Evolutionary conservation across 2,797 vertebrate genomes (phyloP), one percentile per base, ranked within the genome.

Genomic region (Kryptolebias ocellatus): DNA sequence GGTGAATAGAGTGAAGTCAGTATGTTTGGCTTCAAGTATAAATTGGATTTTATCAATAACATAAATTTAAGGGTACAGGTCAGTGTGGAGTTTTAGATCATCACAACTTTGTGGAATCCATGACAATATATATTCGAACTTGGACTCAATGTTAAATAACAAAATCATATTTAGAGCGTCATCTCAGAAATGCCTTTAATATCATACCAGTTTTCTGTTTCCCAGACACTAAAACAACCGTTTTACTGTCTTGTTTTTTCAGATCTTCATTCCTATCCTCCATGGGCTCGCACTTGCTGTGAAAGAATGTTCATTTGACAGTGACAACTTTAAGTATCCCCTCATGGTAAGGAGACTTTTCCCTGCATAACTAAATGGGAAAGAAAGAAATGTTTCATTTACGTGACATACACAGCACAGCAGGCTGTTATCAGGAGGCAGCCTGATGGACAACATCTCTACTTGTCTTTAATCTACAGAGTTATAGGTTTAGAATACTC

Each of bases 261-360:
- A 99, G 98, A 98, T 99, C 80, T 99, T 99, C 83, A 90, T 95
- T 90, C 98, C 98, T 53, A 95, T 99, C 83, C 94, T 99, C 83
- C 96, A 97, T 92, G 98, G 98, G 59, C 91, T 99, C 83, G 95
- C 94, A 78, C 90, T 94, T 78, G 96, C 98, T 86, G 96, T 96
- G 78, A 98, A 98, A 95, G 98, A 99, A 90, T 97, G 96, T 89
- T 99, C 98, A 74, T 96, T 99, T 17, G 98, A 99, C 74, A 97
- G 96, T 67, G 98, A 99, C 92, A 98, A 97, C 92, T 99, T 97
- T 89, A 99, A 99, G 92, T 99, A 96, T 58, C 98, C 98, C 18
- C 94, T 99, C 53, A 97, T 98, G 98, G 98, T 99, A 94, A 96
- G 94, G 11, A 37, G 17, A 47, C 27, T 7, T 51, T 51, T 45